phyloP scores from a whole-genome alignment of 2,888 invertebrate genomes.

The Scrobipalpa costella region DNA sequence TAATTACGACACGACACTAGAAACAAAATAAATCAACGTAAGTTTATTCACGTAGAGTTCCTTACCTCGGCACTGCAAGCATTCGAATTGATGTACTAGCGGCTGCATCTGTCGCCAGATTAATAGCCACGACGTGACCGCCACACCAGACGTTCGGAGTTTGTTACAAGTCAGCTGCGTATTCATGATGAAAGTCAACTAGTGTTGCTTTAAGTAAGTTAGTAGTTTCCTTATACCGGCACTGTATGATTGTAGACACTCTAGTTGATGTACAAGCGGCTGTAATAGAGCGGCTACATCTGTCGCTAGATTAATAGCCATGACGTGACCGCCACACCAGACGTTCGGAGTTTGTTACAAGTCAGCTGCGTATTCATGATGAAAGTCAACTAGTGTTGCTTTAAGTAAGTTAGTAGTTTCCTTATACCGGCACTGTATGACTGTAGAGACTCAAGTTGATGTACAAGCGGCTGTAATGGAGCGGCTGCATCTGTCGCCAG shows the following conservation, averaged over 20 bases:
- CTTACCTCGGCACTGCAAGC: not conserved
- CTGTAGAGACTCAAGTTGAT: constrained; percentile 22
- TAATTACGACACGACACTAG: not conserved
- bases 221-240: not conserved
- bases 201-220: too few relatives aligned
- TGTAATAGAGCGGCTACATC: constrained; percentile 54
- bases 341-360: not conserved
- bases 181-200: not conserved
- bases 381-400: too few relatives aligned
- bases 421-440: not conserved
- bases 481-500: constrained; percentile 55
- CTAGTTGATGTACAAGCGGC: constrained; percentile 34
- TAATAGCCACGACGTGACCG: constrained; percentile 54
- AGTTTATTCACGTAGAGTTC: not conserved
- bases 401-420: not conserved
- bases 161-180: not conserved
- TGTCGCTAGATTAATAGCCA: constrained; percentile 58
- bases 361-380: not conserved
- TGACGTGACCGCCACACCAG: constrained; percentile 44
- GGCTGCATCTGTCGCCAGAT: constrained; percentile 57
- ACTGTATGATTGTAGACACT: not conserved
- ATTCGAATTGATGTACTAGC: constrained; percentile 34
- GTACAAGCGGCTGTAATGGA: constrained; percentile 46
- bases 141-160: not conserved
- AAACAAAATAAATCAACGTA: not conserved